Evolutionary conservation across 2,113 vertebrate species (phyloP).

Genomic region (Podarcis muralis): DNA sequence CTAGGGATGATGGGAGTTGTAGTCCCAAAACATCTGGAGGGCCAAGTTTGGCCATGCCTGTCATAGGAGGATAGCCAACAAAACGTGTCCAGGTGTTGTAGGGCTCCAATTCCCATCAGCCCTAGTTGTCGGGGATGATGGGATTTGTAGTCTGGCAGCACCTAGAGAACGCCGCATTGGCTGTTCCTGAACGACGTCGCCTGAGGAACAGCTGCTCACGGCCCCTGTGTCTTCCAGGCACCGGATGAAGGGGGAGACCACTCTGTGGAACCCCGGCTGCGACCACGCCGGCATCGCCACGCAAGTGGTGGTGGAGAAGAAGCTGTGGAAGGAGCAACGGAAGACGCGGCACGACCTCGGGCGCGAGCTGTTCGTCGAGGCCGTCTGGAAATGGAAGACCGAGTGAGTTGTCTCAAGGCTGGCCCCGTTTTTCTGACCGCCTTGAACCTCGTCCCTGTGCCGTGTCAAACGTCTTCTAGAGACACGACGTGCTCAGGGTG

Average conservation of each 20-base stretch:
- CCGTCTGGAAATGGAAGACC: slow-evolving; percentile 93
- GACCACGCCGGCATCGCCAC: slow-evolving; percentile 94
- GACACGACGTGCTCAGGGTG: fast-evolving
- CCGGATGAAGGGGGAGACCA: slow-evolving; percentile 89
- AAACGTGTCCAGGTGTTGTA: no score
- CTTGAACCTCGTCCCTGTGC: not conserved
- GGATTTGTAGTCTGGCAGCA: no score
- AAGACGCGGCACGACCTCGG: slow-evolving; percentile 88
- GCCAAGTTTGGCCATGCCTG: no score
- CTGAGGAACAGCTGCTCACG: not conserved
- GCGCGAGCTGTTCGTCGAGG: slow-evolving; percentile 83
- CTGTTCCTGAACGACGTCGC: no score
- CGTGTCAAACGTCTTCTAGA: fast-evolving
- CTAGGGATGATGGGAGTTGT: no score
- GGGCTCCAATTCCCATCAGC: no score
- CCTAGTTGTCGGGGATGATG: no score
- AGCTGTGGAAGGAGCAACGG: slow-evolving; percentile 84
- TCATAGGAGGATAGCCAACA: no score
- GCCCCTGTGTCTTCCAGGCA: slow-evolving; percentile 75
- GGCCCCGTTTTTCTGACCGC: not conserved
- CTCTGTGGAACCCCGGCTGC: slow-evolving; percentile 92
- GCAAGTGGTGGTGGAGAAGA: slow-evolving; percentile 94
- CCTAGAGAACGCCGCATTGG: no score
- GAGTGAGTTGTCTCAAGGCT: slow-evolving; percentile 80
- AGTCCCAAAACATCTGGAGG: no score